phyloP scores from a whole-genome alignment of 2,113 vertebrate genomes.

The zebrafish (Danio rerio) region GRCz12tu NC_133183.1:31940501-31941000 shows the following conservation, averaged over 20 bases:
- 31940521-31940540: background rate
- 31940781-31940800: slow-evolving; percentile 57
- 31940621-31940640: background rate
- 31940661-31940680: background rate
- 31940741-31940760: slow-evolving; percentile 65
- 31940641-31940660: background rate
- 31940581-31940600: slow-evolving; percentile 18
- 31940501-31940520: slow-evolving; percentile 7
- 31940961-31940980: slow-evolving; percentile 3
- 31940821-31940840: background rate
- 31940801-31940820: slow-evolving; percentile 46
- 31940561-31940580: background rate
- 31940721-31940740: background rate
- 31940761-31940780: slow-evolving; percentile 64
- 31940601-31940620: background rate
- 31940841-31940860: background rate
- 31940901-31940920: background rate
- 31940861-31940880: background rate
- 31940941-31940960: slow-evolving; percentile 21
- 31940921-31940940: background rate
- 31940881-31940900: background rate
- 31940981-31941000: background rate
- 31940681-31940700: background rate
- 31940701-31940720: slow-evolving; percentile 42
- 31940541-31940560: background rate